phyloP scores from a whole-genome alignment of 2,113 vertebrate species.

The Nicator chloris region DNA sequence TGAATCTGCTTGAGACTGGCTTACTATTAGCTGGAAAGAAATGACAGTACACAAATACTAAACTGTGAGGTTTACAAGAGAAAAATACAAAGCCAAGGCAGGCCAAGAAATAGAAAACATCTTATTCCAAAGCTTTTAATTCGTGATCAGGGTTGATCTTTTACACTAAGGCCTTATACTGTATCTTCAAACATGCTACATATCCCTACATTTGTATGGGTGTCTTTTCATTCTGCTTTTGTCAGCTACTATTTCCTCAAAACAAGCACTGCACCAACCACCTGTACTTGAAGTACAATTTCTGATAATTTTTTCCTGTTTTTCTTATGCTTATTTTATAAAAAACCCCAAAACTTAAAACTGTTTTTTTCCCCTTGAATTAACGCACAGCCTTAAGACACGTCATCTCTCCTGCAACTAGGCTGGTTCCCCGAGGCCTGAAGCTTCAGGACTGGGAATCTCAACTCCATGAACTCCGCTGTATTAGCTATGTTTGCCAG shows the following conservation, averaged over 20 bases:
- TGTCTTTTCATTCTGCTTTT: not conserved
- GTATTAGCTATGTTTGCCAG: not conserved
- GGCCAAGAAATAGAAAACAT: not conserved
- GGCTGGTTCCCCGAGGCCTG: not conserved
- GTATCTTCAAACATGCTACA: rapidly evolving
- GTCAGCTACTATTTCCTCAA: not conserved
- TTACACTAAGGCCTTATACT: not conserved
- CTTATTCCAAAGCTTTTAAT: not conserved
- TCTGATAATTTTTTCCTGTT: not conserved
- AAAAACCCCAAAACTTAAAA: not conserved
- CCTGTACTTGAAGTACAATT: not conserved
- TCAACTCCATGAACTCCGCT: not conserved
- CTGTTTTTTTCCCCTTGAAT: not conserved
- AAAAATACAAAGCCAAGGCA: not conserved
- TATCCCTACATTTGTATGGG: not conserved
- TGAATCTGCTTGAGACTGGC: not conserved
- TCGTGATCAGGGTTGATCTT: not conserved
- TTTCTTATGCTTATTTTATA: not conserved
- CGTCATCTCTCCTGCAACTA: not conserved
- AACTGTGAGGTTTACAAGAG: not conserved
- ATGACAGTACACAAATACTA: not conserved
- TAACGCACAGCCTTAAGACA: not conserved
- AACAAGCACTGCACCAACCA: not conserved
- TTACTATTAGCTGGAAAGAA: not conserved
- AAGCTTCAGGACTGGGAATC: not conserved